phyloP scores from a whole-genome alignment of 2,113 vertebrate species.

The Emydocephalus ijimae region DNA sequence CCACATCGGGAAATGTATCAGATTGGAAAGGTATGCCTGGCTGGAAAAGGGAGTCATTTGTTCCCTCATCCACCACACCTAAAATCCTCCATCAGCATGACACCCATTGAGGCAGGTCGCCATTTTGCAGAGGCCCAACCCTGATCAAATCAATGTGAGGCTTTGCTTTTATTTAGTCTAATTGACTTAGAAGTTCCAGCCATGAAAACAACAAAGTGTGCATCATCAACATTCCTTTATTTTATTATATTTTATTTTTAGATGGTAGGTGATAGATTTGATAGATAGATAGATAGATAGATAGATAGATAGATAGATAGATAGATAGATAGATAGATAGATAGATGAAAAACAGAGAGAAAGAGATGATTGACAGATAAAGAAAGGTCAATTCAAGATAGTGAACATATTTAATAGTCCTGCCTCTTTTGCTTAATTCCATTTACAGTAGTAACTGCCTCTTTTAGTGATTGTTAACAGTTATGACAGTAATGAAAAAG shows the following conservation, averaged over 20 bases:
- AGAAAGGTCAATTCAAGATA: not conserved
- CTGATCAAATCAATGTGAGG: slow-evolving; percentile 22
- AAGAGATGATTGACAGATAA: not conserved
- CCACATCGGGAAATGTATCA: slow-evolving; percentile 68
- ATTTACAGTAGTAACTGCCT: slow-evolving; percentile 43
- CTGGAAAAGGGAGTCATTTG: slow-evolving; percentile 64
- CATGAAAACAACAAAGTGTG: slow-evolving; percentile 70
- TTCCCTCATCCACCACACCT: slow-evolving; percentile 17
- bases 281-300: no score
- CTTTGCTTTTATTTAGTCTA: not conserved
- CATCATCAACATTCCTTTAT: slow-evolving; percentile 63
- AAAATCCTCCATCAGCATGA: not conserved
- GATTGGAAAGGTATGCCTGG: slow-evolving; percentile 72
- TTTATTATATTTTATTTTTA: not conserved
- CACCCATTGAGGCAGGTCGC: slow-evolving; percentile 62
- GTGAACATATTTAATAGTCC: not conserved
- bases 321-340: no score
- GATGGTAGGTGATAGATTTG: not conserved
- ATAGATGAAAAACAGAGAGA: no score
- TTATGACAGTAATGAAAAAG: not conserved
- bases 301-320: no score
- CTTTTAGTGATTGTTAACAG: not conserved
- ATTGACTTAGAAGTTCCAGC: not conserved
- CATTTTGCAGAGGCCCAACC: slow-evolving; percentile 64
- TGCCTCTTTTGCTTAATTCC: slow-evolving; percentile 65